Evolutionary conservation across 2,797 vertebrate species (phyloP), one percentile per base, ranked within the genome.

Genomic region (Eremophila alpestris): DNA sequence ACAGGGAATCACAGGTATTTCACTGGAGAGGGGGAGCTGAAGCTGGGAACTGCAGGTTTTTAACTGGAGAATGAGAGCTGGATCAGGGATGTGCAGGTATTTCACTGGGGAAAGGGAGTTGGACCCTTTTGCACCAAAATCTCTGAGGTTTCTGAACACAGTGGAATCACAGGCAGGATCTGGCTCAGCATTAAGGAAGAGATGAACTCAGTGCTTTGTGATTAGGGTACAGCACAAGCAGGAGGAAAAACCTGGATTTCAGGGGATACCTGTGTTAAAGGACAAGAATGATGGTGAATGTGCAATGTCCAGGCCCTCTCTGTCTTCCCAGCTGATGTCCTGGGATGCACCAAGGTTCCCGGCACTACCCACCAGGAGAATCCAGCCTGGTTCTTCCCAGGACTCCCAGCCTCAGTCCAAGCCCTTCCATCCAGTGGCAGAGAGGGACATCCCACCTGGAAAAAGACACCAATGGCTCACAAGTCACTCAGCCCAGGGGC

Each of bases 1-100:
- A 75, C 68, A 91, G 92, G 84, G 89, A 92, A 91, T 81, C 69
- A 46, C 87, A 91, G 84, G 87, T 43, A 92, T 94, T 94, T 68
- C 78, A 48, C 71, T 84, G 45, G 82, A 58, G 32, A 71, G 6
- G 9, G 22, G 13, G 10, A 54, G 6, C 0, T 63, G n/a, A 40
- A 52, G 26, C 68, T 81, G 83, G 80, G 73, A 90, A 64, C 80
- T 83, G 88, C 85, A 93, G 73, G 79, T 12, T 86, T 92, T 94
- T 59, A 69, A 5, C 68, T 74, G 36, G 29, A n/a, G 21, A 15
- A 13, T 7, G 20, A 40, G 36, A 68, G 15, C 15, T 68, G 48
- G 40, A 29, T 5, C 49, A 69, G 91, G 67, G 70, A 87, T 30
- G 87, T 78, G 91, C 78, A 89, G 87, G 60, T 26, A 56, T 89